Percentiles rank a stretch among this genome's conserved stretches.
Evolutionary conservation across 1,140 invertebrate genomes (phyloP).

Genomic region (Cydia pomonella): DNA sequence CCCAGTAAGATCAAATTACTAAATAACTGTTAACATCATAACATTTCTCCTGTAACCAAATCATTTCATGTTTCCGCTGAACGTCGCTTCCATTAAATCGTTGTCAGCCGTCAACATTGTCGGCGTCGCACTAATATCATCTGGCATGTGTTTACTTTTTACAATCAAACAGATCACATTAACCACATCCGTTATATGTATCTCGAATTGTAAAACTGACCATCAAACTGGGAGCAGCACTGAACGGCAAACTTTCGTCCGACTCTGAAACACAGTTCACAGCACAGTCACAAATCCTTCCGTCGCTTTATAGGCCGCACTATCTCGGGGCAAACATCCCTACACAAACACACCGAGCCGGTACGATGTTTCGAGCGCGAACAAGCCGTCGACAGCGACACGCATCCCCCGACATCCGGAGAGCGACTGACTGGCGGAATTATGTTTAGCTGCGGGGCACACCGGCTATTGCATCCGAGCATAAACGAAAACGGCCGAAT

Average conservation of each 20-base stretch:
- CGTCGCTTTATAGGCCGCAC: conserved; percentile 57
- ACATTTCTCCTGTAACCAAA: conserved; percentile 55
- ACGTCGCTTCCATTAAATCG: conserved; percentile 58
- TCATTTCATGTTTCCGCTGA: conserved; percentile 61
- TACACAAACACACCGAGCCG: conserved; percentile 50
- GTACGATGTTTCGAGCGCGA: conserved; percentile 66
- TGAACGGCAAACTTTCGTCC: conserved; percentile 47
- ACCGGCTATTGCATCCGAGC: conserved; percentile 74
- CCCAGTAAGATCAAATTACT: conserved; percentile 49
- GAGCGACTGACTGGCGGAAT: conserved; percentile 69
- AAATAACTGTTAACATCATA: conserved; percentile 51
- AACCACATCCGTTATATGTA: conserved; percentile 56
- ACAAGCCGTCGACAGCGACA: conserved; percentile 53
- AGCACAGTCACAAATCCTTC: conserved; percentile 60
- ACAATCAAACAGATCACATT: conserved; percentile 60
- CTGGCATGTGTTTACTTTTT: conserved; percentile 65
- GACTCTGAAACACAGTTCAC: conserved; percentile 50
- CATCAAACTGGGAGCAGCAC: conserved; percentile 55
- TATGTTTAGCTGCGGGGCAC: conserved; percentile 62
- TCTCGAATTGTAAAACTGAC: conserved; percentile 48
- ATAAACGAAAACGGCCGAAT: conserved; percentile 73
- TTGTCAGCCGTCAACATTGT: conserved; percentile 52
- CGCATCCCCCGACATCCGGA: conserved; percentile 57
- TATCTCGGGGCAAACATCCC: conserved; percentile 71
- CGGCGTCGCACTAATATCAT: conserved; percentile 56